These are phyloP conservation scores for Platorchestia sp. DNA, from an alignment of 1,140 invertebrate species.

Conservation along the genomic window DNA sequence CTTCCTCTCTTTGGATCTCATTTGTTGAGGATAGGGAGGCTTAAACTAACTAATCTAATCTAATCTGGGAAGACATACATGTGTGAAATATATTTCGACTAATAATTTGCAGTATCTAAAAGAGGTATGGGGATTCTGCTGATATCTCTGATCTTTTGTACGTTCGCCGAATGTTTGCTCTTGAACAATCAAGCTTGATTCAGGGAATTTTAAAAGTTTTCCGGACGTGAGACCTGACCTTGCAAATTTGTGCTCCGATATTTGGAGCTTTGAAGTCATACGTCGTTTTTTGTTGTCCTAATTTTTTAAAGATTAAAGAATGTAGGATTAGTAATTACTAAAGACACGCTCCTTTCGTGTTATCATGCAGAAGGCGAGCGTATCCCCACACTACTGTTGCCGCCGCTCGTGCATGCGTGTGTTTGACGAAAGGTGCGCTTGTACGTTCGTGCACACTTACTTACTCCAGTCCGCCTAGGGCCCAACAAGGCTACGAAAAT, in stretches of 20 bases:
- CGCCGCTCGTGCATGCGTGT: constrained; percentile 4
- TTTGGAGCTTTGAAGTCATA: background rate
- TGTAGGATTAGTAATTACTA: background rate
- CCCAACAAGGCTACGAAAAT: constrained; percentile 49
- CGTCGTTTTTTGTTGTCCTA: background rate
- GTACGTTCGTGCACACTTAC: constrained; percentile 42
- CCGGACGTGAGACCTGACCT: no score
- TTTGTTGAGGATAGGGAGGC: no score
- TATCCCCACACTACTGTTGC: background rate
- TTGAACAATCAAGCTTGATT: background rate
- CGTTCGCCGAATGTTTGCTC: background rate
- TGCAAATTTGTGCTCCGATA: background rate
- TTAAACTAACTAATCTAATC: no score
- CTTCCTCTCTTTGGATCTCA: no score
- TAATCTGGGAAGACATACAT: no score
- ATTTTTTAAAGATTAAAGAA: background rate
- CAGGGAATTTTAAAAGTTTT: background rate
- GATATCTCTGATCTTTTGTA: background rate
- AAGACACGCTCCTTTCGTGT: background rate
- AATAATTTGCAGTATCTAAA: no score
- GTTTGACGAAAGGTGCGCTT: constrained; percentile 50
- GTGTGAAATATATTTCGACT: no score
- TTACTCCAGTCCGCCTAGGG: constrained; percentile 39
- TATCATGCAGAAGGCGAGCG: background rate
- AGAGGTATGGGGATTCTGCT: background rate